Percentiles rank a stretch among this genome's conserved stretches.
Conservation (phyloP, 1,140 invertebrate genomes). For the Danaus melanippus region DNA sequence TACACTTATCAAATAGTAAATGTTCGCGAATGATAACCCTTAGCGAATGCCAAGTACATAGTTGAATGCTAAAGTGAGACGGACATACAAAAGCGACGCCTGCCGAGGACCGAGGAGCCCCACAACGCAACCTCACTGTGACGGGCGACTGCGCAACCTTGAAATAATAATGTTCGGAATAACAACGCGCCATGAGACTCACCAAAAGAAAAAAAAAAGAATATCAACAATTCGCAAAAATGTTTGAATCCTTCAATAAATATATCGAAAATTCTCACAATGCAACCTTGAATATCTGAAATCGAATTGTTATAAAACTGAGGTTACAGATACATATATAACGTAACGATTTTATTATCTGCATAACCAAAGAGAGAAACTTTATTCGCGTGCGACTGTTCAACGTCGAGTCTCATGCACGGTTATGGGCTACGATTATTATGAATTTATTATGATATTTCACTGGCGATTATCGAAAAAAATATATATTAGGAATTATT, state of each 20-base stretch:
- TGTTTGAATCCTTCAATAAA: conserved; percentile 26
- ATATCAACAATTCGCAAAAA: conserved; percentile 56
- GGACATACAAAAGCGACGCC: conserved; percentile 60
- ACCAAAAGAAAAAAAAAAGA: conserved; percentile 48
- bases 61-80: conserved; percentile 60
- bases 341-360: too few species aligned
- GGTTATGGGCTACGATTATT: too few species aligned
- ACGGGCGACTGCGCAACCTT: conserved; percentile 68
- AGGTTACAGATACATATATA: too few species aligned
- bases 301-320: too few species aligned
- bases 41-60: conserved; percentile 60
- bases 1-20: conserved; percentile 44
- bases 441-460: too few species aligned
- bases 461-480: too few species aligned
- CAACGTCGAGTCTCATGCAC: too few species aligned
- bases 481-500: too few species aligned
- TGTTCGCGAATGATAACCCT: conserved; percentile 43
- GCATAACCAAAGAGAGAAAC: too few species aligned
- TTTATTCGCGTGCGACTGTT: too few species aligned
- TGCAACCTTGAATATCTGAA: too few species aligned
- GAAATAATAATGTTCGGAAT: conserved; percentile 72
- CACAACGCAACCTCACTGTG: conserved; percentile 68
- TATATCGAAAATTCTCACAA: too few species aligned
- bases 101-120: conserved; percentile 68
- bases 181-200: conserved; percentile 67